These are phyloP conservation scores for Bucorvus abyssinicus DNA, from an alignment of 2,797 vertebrate species.

Conservation along the genomic window DNA sequence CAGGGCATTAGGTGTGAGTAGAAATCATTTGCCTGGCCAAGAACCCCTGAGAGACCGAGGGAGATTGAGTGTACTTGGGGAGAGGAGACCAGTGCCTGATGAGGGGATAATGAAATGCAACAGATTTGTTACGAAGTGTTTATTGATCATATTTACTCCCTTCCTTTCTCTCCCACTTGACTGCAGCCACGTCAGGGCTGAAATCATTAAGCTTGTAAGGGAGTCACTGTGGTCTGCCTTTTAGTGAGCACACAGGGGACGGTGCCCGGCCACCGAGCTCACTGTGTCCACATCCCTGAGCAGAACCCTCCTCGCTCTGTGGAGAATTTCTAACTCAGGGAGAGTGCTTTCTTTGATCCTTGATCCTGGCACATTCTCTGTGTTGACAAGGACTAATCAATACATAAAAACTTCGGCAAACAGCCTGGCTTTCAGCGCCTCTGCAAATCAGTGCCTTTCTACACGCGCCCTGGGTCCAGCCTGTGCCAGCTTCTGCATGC, in stretches of 20 bases:
- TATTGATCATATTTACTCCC: not conserved
- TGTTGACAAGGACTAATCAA: not conserved
- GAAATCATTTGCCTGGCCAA: not conserved
- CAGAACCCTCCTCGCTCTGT: not conserved
- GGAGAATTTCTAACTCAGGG: not conserved
- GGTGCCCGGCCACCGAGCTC: not conserved
- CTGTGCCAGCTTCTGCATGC: not conserved
- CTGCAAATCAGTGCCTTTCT: not conserved
- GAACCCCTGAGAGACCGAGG: not conserved
- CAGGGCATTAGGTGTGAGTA: not conserved
- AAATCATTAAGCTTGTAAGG: not conserved
- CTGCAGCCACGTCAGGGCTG: not conserved
- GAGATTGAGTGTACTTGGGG: not conserved
- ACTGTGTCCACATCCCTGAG: not conserved
- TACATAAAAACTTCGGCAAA: not conserved
- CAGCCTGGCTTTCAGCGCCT: not conserved
- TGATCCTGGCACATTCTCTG: not conserved
- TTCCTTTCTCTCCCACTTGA: not conserved
- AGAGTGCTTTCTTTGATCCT: not conserved
- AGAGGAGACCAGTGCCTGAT: not conserved
- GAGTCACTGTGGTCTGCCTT: not conserved
- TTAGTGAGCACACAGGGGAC: not conserved
- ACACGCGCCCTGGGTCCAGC: not conserved
- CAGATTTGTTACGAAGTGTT: not conserved
- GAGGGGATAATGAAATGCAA: not conserved